These are phyloP conservation scores for Neolamprologus toae DNA, from an alignment of 2,113 vertebrate genomes.

Conservation along the genomic window DNA sequence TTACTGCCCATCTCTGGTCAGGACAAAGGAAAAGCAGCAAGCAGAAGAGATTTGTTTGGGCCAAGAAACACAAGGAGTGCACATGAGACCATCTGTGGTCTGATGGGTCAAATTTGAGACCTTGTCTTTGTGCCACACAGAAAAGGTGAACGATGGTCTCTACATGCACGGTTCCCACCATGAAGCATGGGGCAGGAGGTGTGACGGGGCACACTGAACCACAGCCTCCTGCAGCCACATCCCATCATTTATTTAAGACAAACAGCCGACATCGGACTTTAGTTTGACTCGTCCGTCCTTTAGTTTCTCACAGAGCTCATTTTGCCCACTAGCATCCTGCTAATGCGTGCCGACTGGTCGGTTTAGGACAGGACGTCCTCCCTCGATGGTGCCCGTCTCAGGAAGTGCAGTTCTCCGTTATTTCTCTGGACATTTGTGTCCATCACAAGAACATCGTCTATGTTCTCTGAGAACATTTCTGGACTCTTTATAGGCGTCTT, in stretches of 20 bases:
- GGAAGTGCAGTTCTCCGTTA: background rate
- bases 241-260: too few species aligned
- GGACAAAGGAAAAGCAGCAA: background rate
- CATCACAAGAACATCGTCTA: background rate
- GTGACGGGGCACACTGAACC: background rate
- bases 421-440: background rate
- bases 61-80: background rate
- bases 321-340: background rate
- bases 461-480: background rate
- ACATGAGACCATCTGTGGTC: background rate
- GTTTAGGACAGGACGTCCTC: background rate
- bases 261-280: background rate
- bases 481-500: accelerated
- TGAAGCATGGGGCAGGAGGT: accelerated
- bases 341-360: background rate
- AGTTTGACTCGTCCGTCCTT: background rate
- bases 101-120: background rate
- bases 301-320: background rate
- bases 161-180: background rate
- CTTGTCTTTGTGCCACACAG: background rate
- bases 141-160: background rate
- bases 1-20: background rate
- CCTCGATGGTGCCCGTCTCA: background rate
- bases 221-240: background rate
- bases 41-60: background rate